phyloP scores from a whole-genome alignment of 1,140 invertebrate genomes.

The Neuroterus valhalla region DNA sequence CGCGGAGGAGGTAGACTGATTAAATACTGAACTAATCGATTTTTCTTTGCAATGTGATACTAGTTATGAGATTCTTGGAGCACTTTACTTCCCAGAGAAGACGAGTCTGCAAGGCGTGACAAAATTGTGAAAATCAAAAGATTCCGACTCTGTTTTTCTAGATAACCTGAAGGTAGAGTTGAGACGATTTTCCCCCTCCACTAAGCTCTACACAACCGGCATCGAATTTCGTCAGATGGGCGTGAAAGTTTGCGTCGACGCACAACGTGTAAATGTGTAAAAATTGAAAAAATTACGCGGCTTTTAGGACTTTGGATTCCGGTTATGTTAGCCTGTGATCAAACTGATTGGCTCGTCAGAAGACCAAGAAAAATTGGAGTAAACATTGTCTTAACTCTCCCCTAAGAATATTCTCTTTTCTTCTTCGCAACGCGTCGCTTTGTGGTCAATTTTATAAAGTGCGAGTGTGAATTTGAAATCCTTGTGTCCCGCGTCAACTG shows the following conservation, averaged over 20 bases:
- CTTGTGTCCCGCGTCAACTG: not conserved
- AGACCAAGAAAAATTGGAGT: too few relatives aligned
- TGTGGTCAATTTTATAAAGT: constrained; percentile 5
- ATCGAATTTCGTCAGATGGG: too few relatives aligned
- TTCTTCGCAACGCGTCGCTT: constrained; percentile 14
- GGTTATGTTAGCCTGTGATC: too few relatives aligned
- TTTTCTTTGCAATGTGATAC: constrained; percentile 30
- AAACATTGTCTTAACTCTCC: too few relatives aligned
- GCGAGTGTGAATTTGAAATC: constrained; percentile 26
- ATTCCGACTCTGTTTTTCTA: constrained; percentile 21
- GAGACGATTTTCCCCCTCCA: too few relatives aligned
- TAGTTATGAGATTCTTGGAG: constrained; percentile 18
- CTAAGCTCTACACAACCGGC: too few relatives aligned
- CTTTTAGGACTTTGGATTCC: too few relatives aligned
- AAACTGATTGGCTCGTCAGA: too few relatives aligned
- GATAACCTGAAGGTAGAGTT: too few relatives aligned
- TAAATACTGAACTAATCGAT: constrained; percentile 28
- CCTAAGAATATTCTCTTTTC: not conserved
- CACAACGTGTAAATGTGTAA: too few relatives aligned
- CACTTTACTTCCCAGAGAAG: constrained; percentile 26
- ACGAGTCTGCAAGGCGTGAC: constrained; percentile 29
- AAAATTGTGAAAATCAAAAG: constrained; percentile 27
- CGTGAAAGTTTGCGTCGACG: too few relatives aligned
- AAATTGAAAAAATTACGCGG: too few relatives aligned
- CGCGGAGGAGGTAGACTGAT: constrained; percentile 24